Evolutionary conservation across 2,888 invertebrate species (phyloP), one percentile per base, ranked within the genome.

Genomic region (Pheosia gnoma): DNA sequence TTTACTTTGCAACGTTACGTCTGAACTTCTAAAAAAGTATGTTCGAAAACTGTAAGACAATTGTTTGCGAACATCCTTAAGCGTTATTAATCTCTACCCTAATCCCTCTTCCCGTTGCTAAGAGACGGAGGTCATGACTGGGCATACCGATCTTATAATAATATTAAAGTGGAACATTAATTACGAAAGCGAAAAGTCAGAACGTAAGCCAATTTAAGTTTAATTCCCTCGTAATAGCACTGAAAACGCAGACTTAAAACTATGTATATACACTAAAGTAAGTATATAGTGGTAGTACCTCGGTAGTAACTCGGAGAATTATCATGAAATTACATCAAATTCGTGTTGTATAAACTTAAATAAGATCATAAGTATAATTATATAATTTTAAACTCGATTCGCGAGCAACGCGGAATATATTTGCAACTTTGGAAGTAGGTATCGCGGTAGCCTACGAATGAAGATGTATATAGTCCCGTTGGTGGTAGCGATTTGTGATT

Each of bases 391-490:
- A 11, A n/a, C 49, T 49, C n/a, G 49, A 4, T 11, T 49, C n/a
- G 11, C 49, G 13, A n/a, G 49, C 25, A 25, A 0, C 25, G 57
- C 56, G 52, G 25, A 38, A 49, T 49, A 61, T 10, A 11, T 57
- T 25, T 25, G 25, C 52, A 52, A 13, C 49, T 43, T 47, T 58
- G 9, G 58, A 41, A 41, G 36, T n/a, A 11, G 39, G 55, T 52
- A 51, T 37, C 25, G 25, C 2, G 25, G 25, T 25, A 25, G 25
- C 25, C 25, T 25, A 25, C 25, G 25, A 25, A 39, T 56, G 41
- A 41, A 41, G 8, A 5, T 41, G 5, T 41, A 3, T 41, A 62
- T 38, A n/a, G n/a, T 53, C 57, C 45, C 58, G 51, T 59, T 47
- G 53, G 45, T 36, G 36, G 38, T 25, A 25, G 25, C 36, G 47